Conservation (phyloP, 2,888 invertebrate species). For the Drosophila longiperda region DNA sequence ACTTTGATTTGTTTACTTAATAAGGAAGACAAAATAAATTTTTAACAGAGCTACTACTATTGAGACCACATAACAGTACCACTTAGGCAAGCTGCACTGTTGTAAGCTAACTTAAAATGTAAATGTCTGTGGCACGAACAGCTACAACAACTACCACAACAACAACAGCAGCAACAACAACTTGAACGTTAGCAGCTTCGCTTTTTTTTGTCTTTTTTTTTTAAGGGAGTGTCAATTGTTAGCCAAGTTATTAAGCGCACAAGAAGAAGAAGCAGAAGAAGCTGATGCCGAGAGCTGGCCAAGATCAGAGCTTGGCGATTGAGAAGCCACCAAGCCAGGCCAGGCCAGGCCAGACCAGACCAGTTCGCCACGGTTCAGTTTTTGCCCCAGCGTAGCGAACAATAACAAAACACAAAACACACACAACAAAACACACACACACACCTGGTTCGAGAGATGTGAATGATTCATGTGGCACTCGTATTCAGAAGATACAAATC, state of each 20-base stretch:
- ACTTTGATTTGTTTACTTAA: not conserved
- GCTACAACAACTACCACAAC: constrained; percentile 28
- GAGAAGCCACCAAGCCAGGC: constrained; percentile 29
- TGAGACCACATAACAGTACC: not conserved
- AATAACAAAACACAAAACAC: constrained; percentile 12
- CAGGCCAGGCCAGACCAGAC: constrained; percentile 32
- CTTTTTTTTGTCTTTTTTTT: constrained; percentile 41
- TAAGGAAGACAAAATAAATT: no score
- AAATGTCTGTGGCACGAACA: constrained; percentile 62
- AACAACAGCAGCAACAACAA: constrained; percentile 41
- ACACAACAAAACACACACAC: constrained; percentile 1
- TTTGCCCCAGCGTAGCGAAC: constrained; percentile 9
- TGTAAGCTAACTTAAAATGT: constrained; percentile 53
- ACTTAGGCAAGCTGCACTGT: constrained; percentile 44
- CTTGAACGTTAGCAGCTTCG: constrained; percentile 49
- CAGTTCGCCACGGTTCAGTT: constrained; percentile 35
- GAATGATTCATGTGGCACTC: constrained; percentile 69
- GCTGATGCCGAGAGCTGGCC: constrained; percentile 49
- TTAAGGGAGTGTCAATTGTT: constrained; percentile 83
- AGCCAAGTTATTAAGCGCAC: constrained; percentile 77
- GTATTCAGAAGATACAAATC: constrained; percentile 78
- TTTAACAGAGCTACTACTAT: not conserved
- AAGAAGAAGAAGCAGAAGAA: constrained; percentile 60
- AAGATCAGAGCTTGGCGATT: constrained; percentile 45
- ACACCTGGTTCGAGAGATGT: constrained; percentile 25